phyloP scores from a whole-genome alignment of 2,113 vertebrate genomes.

The Apteryx owenii region DNA sequence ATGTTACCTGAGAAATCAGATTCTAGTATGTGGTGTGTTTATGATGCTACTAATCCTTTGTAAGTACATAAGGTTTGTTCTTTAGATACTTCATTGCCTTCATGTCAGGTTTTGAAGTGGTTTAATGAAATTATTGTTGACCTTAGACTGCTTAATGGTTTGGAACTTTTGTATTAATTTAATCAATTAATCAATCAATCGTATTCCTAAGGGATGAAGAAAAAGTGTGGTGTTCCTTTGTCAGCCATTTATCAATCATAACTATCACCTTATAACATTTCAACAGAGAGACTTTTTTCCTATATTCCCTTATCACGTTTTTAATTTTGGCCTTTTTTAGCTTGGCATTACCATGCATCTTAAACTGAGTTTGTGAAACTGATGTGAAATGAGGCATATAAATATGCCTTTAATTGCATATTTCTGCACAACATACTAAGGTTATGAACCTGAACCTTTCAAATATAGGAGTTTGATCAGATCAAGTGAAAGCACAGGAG shows the following conservation, averaged over 20 bases:
- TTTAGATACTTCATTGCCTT: slow-evolving; percentile 54
- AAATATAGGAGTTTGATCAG: neutral
- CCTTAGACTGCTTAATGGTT: slow-evolving; percentile 52
- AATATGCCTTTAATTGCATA: neutral
- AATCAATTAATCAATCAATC: neutral
- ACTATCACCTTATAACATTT: slow-evolving; percentile 53
- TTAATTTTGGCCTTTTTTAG: neutral
- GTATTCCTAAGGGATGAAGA: slow-evolving; percentile 51
- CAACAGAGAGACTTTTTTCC: neutral
- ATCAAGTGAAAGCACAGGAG: neutral
- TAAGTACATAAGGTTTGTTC: slow-evolving; percentile 49
- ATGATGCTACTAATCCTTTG: slow-evolving; percentile 13
- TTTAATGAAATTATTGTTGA: slow-evolving; percentile 73
- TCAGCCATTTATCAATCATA: slow-evolving; percentile 51
- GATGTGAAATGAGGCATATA: neutral
- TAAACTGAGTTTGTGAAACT: neutral
- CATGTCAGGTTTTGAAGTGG: slow-evolving; percentile 55
- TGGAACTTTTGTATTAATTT: slow-evolving; percentile 67
- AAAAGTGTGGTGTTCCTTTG: slow-evolving; percentile 42
- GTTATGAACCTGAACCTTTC: neutral
- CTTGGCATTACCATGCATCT: neutral
- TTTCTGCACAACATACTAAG: neutral
- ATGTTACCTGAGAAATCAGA: slow-evolving; percentile 22
- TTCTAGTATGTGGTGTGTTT: slow-evolving; percentile 11
- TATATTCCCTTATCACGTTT: neutral